These are phyloP conservation scores for Puma concolor DNA, from an alignment of 2,113 vertebrate species.

Conservation along the genomic window DNA sequence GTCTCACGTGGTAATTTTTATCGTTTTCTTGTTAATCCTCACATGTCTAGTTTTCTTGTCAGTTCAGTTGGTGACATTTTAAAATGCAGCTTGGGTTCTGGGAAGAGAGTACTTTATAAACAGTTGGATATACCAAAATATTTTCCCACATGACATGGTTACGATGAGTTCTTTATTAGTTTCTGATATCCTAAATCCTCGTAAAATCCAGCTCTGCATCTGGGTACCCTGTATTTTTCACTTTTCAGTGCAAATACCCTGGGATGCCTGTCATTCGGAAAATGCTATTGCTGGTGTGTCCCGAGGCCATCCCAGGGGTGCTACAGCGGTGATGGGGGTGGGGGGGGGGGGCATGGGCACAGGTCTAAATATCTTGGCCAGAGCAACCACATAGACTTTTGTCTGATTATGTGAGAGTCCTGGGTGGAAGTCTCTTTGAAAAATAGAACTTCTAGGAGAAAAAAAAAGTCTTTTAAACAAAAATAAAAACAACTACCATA, in stretches of 20 bases:
- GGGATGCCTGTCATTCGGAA: not conserved
- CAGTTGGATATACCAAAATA: accelerated
- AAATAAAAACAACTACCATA: not conserved
- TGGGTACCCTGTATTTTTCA: not conserved
- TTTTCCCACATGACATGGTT: accelerated
- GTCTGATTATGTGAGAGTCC: not conserved
- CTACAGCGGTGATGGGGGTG: not conserved
- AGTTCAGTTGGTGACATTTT: not conserved
- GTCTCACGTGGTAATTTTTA: not conserved
- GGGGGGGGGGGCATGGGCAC: too few species aligned
- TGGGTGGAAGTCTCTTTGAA: not conserved
- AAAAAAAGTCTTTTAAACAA: not conserved
- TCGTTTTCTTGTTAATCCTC: not conserved
- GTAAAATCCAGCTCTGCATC: not conserved
- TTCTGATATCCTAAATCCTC: not conserved
- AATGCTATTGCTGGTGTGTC: not conserved
- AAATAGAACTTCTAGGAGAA: not conserved
- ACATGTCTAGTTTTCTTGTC: not conserved
- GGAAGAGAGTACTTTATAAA: not conserved
- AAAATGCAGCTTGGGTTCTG: not conserved
- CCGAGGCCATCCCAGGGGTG: not conserved
- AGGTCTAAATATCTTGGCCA: not conserved
- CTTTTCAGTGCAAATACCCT: not conserved
- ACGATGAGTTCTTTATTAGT: not conserved
- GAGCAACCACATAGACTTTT: not conserved